phyloP scores from a whole-genome alignment of 2,113 vertebrate genomes.

The Acrocephalus arundinaceus region DNA sequence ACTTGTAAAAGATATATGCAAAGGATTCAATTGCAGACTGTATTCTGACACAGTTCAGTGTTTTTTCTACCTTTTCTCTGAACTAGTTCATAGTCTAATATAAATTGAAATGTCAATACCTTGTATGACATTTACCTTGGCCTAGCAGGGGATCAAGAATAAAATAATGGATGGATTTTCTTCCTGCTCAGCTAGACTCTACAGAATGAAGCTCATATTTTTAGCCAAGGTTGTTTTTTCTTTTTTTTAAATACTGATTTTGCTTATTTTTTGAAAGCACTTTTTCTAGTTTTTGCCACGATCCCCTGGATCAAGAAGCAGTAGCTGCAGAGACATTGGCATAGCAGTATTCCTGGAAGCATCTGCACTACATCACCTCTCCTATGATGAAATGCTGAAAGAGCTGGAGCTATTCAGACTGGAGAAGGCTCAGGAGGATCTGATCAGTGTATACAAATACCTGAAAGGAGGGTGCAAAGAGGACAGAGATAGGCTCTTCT shows the following conservation, averaged over 20 bases:
- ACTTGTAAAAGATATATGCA: background rate
- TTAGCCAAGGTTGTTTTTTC: background rate
- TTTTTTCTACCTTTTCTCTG: background rate
- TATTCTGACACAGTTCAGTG: background rate
- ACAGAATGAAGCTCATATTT: background rate
- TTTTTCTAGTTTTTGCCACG: background rate
- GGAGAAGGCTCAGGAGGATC: background rate
- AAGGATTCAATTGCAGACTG: background rate
- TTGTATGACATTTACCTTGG: slow-evolving; percentile 48
- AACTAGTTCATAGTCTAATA: slow-evolving; percentile 23
- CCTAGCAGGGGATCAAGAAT: background rate
- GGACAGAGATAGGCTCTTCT: rapidly evolving
- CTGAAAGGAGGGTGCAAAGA: background rate
- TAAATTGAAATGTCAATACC: slow-evolving; percentile 49
- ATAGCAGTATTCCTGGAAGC: background rate
- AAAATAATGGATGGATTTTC: slow-evolving; percentile 16
- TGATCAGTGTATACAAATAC: background rate
- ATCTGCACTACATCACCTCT: background rate
- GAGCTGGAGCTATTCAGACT: background rate
- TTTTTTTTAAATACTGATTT: background rate
- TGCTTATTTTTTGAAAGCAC: background rate
- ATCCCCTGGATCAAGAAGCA: background rate
- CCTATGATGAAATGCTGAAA: background rate
- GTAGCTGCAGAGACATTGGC: background rate
- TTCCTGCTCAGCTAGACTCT: background rate